phyloP scores from a whole-genome alignment of 30 jellyfish, hydroid and myxozoan genomes.

The Pelagia noctiluca region DNA sequence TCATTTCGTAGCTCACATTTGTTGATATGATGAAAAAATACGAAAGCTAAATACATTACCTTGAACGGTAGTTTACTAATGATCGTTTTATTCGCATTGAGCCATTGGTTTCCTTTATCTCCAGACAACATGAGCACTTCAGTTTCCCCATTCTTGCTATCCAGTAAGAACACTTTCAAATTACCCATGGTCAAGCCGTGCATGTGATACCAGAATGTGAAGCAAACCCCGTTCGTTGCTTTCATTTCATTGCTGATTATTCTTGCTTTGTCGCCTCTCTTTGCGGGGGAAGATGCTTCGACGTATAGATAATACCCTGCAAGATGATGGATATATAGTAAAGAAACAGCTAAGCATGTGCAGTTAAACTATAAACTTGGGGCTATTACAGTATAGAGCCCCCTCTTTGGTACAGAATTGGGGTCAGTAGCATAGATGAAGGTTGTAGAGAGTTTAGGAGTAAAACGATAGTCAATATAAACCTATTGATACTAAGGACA shows the following conservation, averaged over 20 bases:
- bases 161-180: conserved; percentile 47
- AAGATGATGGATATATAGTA: not conserved
- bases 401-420: too few species aligned
- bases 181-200: conserved; percentile 80
- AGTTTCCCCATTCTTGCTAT: not conserved
- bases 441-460: too few species aligned
- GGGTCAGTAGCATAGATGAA: too few species aligned
- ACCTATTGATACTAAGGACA: too few species aligned
- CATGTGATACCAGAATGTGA: conserved; percentile 91
- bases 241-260: conserved; percentile 70
- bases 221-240: conserved; percentile 56
- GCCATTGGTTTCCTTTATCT: conserved; percentile 84
- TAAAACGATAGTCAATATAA: too few species aligned
- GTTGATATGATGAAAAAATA: not conserved
- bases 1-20: not conserved
- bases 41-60: conserved; percentile 21
- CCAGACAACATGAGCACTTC: conserved; percentile 76
- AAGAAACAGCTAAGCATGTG: not conserved
- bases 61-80: conserved; percentile 38
- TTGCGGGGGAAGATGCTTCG: conserved; percentile 94
- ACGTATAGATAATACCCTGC: conserved; percentile 77
- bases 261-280: conserved; percentile 82
- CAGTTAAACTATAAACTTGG: not conserved
- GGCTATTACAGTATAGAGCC: too few species aligned
- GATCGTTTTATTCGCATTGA: conserved; percentile 47